Percentiles rank a stretch among this genome's conserved stretches.
Evolutionary conservation across 2,113 vertebrate species (phyloP).

Genomic region (Ceyx melanurus): DNA sequence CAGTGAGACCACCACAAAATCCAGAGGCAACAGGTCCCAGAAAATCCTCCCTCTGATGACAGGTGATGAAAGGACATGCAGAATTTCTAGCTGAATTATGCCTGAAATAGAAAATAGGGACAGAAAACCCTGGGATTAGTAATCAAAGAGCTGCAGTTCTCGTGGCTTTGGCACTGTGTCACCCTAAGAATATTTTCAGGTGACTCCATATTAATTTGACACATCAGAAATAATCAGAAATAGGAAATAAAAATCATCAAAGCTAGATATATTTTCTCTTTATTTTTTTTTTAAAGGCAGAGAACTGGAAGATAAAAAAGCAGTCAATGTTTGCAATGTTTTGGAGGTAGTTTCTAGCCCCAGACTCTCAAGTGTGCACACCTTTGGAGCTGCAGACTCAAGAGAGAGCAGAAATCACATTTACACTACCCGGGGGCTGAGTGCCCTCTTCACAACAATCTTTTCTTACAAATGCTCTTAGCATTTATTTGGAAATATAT

Average conservation of each 20-base stretch:
- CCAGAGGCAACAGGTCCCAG: conserved; percentile 30
- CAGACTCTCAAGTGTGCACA: not conserved
- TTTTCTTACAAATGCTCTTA: not conserved
- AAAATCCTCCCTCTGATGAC: conserved; percentile 37
- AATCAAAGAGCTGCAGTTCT: not conserved
- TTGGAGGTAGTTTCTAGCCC: not conserved
- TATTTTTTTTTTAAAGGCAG: not conserved
- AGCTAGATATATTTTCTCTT: not conserved
- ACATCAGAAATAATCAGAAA: not conserved
- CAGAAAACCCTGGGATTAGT: not conserved
- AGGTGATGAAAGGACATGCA: conserved; percentile 41
- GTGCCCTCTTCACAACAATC: not conserved
- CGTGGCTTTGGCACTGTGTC: not conserved
- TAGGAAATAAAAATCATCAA: not conserved
- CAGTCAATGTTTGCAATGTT: not conserved
- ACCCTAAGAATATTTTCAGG: not conserved
- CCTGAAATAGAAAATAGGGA: not conserved
- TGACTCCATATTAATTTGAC: not conserved
- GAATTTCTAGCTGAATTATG: conserved; percentile 6
- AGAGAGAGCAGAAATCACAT: not conserved
- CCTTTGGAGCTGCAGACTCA: not conserved
- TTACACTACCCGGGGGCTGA: not conserved
- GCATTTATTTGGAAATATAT: not conserved
- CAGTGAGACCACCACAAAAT: conserved; percentile 23
- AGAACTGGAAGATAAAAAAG: not conserved